Evolutionary conservation across 2,888 invertebrate genomes (phyloP), one percentile per base, ranked within the genome.

Genomic region (Ophion costatus): DNA sequence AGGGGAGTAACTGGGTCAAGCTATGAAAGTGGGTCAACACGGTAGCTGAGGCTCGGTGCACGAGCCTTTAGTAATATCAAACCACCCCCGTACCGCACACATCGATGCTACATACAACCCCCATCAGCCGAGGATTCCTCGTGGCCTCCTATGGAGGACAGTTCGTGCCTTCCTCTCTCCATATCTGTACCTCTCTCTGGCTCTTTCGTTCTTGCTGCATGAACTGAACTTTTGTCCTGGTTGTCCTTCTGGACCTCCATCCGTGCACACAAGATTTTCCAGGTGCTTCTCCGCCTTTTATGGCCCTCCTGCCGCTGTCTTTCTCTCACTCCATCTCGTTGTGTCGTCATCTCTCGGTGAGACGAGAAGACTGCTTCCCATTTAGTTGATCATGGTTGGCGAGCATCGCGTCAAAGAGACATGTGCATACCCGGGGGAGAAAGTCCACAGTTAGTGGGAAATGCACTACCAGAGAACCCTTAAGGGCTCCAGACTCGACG

Each of bases 21-120:
- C 76, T 59, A 78, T 56, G 80, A 82, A 85, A 83, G 42, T 82
- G 66, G 85, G 85, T 85, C 85, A 83, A 80, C 77, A 59, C 57
- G 64, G 74, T 56, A 61, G 80, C 45, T 45, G 76, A 61, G 64
- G 22, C 80, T 75, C 42, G 57, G 59, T 70, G 74, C 78, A 66
- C 70, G 75, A 71, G 82, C 69, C 82, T 83, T 77, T 66, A 80
- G 82, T 67, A 75, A 85, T 80, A 83, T 85, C 61, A 73, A 84
- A 71, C 76, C 71, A 45, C 66, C 66, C 80, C 76, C 61, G 57
- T 74, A 67, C 75, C 71, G 38, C 29, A 51, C 75, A 71, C 59
- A 71, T 63, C 38, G 14, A 63, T 51, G 17, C 17, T 67, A 76
- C 45, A 59, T 71, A 74, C 63, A 45, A 77, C 61, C 70, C 67